phyloP scores from a whole-genome alignment of 1,140 invertebrate genomes.

The Cyrtorhinus lividipennis region DNA sequence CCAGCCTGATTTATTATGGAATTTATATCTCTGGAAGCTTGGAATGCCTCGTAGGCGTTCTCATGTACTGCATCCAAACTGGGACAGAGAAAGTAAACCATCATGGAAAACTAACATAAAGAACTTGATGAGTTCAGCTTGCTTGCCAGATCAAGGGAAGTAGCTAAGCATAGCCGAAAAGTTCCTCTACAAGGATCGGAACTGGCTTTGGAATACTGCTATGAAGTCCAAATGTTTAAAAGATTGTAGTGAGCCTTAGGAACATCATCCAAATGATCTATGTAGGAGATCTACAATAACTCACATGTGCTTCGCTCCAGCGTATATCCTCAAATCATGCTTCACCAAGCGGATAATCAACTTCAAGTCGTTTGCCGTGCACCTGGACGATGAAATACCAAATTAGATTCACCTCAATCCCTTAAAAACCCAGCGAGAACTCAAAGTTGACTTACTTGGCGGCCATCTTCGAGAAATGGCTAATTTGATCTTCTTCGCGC shows the following conservation, averaged over 20 bases:
- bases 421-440: background rate
- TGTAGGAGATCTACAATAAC: too few species aligned
- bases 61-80: constrained; percentile 63
- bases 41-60: constrained; percentile 75
- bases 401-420: background rate
- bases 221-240: too few species aligned
- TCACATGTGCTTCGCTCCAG: constrained; percentile 79
- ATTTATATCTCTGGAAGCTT: constrained; percentile 62
- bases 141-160: too few species aligned
- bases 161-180: too few species aligned
- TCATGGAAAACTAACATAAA: background rate
- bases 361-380: constrained; percentile 70
- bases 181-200: too few species aligned
- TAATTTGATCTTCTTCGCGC: constrained; percentile 74
- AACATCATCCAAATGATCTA: too few species aligned
- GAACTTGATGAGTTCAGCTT: too few species aligned
- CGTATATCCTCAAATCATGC: constrained; percentile 80
- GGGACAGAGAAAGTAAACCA: too few species aligned
- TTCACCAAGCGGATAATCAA: constrained; percentile 77
- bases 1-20: constrained; percentile 49
- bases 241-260: too few species aligned
- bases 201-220: too few species aligned
- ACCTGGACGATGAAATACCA: constrained; percentile 41
- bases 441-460: constrained; percentile 37
- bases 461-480: constrained; percentile 56